Evolutionary conservation across 2,888 invertebrate genomes (phyloP).

Genomic region (Pinctada fucata): DNA sequence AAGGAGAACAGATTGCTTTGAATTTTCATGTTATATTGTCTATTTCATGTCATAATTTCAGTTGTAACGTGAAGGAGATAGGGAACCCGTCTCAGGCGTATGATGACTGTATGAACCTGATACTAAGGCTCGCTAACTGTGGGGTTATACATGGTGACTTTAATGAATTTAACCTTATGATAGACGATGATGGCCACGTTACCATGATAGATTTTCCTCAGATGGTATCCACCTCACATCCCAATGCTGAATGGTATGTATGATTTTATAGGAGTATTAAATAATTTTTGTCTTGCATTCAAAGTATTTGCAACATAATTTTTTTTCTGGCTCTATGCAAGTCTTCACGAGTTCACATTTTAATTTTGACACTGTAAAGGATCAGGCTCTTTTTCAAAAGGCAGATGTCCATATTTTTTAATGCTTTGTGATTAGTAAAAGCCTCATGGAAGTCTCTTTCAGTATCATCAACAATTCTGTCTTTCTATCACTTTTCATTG

Average conservation of each 20-base stretch:
- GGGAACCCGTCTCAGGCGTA: constrained; percentile 88
- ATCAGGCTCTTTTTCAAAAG: not conserved
- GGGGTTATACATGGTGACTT: constrained; percentile 99
- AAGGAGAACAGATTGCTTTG: too few species aligned
- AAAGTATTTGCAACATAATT: too few species aligned
- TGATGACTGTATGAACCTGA: constrained; percentile 94
- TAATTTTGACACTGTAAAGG: too few species aligned
- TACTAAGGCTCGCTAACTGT: constrained; percentile 92
- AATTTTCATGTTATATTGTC: too few species aligned
- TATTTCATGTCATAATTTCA: constrained; percentile 19
- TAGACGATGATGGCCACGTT: constrained; percentile 83
- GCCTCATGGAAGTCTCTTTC: not conserved
- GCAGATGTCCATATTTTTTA: not conserved
- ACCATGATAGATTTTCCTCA: constrained; percentile 98
- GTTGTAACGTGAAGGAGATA: constrained; percentile 81
- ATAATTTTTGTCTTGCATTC: too few species aligned
- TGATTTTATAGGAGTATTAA: not conserved
- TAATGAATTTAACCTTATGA: constrained; percentile 98
- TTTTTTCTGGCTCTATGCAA: too few species aligned
- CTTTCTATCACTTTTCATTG: not conserved
- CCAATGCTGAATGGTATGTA: constrained; percentile 89
- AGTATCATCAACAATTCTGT: not conserved
- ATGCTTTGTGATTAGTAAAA: not conserved
- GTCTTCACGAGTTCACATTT: too few species aligned
- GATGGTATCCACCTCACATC: constrained; percentile 96